A percentile compares a stretch with the other conserved stretches of the same genome.
Conservation (phyloP, 2,113 vertebrate genomes). For the Entelurus aequoreus region DNA sequence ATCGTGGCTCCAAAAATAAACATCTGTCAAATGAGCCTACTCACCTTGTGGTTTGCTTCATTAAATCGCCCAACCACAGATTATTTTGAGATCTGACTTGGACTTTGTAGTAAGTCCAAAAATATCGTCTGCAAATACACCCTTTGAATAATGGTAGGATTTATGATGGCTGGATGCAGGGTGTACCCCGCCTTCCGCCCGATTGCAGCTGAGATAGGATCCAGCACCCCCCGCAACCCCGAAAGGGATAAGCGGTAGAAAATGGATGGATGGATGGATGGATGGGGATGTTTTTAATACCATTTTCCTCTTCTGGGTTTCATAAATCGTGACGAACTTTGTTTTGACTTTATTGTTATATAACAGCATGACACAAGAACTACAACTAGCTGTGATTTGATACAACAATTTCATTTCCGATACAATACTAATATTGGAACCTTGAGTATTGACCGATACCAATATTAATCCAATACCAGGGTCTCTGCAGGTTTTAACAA, state of each 20-base stretch:
- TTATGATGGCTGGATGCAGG: constrained; percentile 22
- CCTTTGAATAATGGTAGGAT: constrained; percentile 44
- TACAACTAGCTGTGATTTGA: no score
- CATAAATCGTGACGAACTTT: constrained; percentile 13
- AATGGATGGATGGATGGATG: constrained; percentile 11
- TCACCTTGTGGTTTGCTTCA: constrained; percentile 36
- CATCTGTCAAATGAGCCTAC: constrained; percentile 41
- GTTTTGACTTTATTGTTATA: neutral
- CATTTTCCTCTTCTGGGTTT: constrained; percentile 10
- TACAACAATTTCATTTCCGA: no score
- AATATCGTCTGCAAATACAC: constrained; percentile 34
- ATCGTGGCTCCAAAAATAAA: constrained; percentile 51
- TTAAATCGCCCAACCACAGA: constrained; percentile 39
- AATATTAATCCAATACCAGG: no score
- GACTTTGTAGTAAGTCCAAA: constrained; percentile 24
- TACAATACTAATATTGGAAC: no score
- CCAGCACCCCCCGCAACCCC: no score
- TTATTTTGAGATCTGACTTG: constrained; percentile 35
- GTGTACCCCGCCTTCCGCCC: no score
- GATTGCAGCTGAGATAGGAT: no score
- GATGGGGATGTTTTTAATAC: constrained; percentile 30
- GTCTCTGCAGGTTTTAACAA: no score
- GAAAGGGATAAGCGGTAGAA: no score
- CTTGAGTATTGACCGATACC: no score
- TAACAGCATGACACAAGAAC: no score